Percentiles rank a stretch among this genome's conserved stretches.
Conservation (phyloP, 2,888 invertebrate species). For the Gandaritis pyraliata region DNA sequence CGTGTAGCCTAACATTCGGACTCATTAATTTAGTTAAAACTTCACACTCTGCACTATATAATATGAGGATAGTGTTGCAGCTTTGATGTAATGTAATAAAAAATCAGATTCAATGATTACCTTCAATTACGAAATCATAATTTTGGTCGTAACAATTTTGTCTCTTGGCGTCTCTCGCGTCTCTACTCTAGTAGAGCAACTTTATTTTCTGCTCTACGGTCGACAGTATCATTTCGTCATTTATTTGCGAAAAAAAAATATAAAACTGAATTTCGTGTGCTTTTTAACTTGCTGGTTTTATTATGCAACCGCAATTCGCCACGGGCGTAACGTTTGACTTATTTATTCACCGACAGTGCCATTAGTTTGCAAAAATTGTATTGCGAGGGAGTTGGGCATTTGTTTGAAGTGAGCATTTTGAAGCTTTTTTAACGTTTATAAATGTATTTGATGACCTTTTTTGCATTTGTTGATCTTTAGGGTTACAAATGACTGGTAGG, state of each 20-base stretch:
- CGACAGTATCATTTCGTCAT: constrained; percentile 17
- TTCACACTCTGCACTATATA: too few species aligned
- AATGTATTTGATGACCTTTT: not conserved
- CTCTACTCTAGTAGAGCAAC: not conserved
- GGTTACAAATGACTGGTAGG: too few species aligned
- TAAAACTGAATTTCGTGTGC: constrained; percentile 26
- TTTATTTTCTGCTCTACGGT: not conserved
- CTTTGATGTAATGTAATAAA: too few species aligned
- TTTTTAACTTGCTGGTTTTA: constrained; percentile 29
- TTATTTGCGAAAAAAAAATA: constrained; percentile 19
- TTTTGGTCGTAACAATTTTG: too few species aligned
- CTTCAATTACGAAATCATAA: too few species aligned
- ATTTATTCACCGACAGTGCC: constrained; percentile 27
- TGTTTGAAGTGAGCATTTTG: not conserved
- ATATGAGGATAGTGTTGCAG: too few species aligned
- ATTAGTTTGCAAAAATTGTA: constrained; percentile 29
- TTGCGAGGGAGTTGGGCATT: constrained; percentile 15
- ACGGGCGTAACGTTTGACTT: constrained; percentile 27
- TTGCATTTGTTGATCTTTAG: not conserved
- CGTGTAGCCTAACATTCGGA: too few species aligned
- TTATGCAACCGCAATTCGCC: constrained; percentile 31
- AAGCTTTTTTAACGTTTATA: not conserved
- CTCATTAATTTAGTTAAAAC: too few species aligned
- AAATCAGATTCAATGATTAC: too few species aligned
- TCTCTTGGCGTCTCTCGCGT: too few species aligned